Evolutionary conservation across 2,113 vertebrate species (phyloP).

Genomic region (Pelodiscus sinensis): DNA sequence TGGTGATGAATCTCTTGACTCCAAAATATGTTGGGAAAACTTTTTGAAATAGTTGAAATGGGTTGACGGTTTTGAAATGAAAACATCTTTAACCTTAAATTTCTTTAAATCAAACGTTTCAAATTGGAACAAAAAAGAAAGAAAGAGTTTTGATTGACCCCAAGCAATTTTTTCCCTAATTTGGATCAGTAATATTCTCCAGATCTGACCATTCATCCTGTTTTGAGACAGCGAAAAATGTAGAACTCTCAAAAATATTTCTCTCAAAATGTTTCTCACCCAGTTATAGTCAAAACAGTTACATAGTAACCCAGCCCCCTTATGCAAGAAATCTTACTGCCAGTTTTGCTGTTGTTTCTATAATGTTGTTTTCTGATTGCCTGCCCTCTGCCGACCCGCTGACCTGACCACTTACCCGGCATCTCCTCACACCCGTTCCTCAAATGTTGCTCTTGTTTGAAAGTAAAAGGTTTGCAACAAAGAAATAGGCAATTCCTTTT

Average conservation of each 20-base stretch:
- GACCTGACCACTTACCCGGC: neutral
- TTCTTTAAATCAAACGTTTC: no score
- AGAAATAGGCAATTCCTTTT: neutral
- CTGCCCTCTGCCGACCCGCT: neutral
- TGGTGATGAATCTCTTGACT: neutral
- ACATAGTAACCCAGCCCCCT: neutral
- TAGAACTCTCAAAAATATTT: neutral
- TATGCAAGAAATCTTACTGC: fast-evolving
- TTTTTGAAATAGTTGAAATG: neutral
- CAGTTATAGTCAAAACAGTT: neutral
- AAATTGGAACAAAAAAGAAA: neutral
- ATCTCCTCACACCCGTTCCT: slow-evolving; percentile 10
- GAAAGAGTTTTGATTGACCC: neutral
- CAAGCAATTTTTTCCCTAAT: neutral
- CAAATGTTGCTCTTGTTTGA: neutral
- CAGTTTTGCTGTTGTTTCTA: neutral
- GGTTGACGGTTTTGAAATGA: neutral
- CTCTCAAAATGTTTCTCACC: neutral
- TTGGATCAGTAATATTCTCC: neutral
- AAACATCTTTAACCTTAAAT: neutral
- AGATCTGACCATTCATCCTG: neutral
- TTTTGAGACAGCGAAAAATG: neutral
- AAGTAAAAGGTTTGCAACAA: slow-evolving; percentile 20
- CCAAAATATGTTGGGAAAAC: neutral
- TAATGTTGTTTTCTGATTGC: slow-evolving; percentile 47